Percentiles rank a stretch among this genome's conserved stretches.
These are phyloP conservation scores for Rhea americana DNA, from an alignment of 2,113 vertebrate genomes.

Conservation along the genomic window DNA sequence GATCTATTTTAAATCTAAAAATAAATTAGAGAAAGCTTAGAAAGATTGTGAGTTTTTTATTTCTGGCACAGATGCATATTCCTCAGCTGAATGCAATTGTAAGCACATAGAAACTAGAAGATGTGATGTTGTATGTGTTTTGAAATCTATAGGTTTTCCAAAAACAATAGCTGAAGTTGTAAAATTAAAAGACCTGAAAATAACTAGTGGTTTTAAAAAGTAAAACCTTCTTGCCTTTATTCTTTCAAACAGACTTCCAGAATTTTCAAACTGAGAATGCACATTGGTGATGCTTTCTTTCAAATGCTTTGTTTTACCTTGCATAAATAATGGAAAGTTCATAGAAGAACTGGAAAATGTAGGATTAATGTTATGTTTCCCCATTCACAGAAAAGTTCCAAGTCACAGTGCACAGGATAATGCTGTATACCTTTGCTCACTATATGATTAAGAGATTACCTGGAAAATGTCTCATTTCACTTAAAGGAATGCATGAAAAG, in stretches of 20 bases:
- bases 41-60: not conserved
- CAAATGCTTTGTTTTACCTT: not conserved
- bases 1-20: not conserved
- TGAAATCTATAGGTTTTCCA: not conserved
- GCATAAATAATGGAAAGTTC: not conserved
- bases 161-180: not conserved
- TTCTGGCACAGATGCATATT: not conserved
- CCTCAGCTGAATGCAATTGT: not conserved
- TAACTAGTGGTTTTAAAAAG: not conserved
- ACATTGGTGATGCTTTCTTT: not conserved
- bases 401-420: not conserved
- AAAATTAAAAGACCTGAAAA: not conserved
- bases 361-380: not conserved
- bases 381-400: accelerated
- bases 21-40: not conserved
- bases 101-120: not conserved
- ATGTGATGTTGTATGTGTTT: not conserved
- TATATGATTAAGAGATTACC: not conserved
- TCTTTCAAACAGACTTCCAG: not conserved
- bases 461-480: not conserved
- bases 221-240: not conserved
- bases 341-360: not conserved
- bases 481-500: not conserved
- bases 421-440: not conserved
- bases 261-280: not conserved